Evolutionary conservation across 1,140 invertebrate species (phyloP).

Genomic region (Zaprionus ghesquierei): DNA sequence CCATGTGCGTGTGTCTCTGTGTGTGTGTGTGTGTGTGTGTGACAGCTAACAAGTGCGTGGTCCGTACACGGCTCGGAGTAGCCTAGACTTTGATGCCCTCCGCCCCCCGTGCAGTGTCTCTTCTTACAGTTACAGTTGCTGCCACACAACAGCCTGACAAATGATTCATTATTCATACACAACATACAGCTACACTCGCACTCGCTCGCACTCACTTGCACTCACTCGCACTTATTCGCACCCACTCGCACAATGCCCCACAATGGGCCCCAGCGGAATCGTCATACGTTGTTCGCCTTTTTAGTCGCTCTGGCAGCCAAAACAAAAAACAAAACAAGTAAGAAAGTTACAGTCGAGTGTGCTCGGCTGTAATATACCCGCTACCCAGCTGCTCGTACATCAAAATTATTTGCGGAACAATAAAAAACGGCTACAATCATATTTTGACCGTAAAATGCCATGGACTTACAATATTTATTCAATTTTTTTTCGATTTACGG

Average conservation of each 20-base stretch:
- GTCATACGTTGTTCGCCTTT: constrained; percentile 34
- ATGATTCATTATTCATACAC: constrained; percentile 78
- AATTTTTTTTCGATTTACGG: too few relatives aligned
- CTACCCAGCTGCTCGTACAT: too few relatives aligned
- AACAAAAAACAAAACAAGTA: constrained; percentile 46
- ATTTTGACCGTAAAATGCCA: too few relatives aligned
- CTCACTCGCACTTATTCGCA: constrained; percentile 15
- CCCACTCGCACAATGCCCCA: constrained; percentile 19
- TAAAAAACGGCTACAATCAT: too few relatives aligned
- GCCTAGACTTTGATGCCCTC: constrained; percentile 35
- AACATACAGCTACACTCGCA: constrained; percentile 20
- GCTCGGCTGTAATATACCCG: too few relatives aligned
- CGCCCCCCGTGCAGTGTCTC: constrained; percentile 57
- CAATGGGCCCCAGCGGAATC: constrained; percentile 65
- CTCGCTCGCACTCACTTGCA: constrained; percentile 6
- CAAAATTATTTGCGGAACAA: too few relatives aligned
- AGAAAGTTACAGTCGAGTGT: too few relatives aligned
- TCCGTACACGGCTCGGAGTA: constrained; percentile 16
- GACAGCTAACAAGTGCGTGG: constrained; percentile 48
- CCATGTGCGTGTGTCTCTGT: background rate
- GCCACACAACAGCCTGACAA: constrained; percentile 58
- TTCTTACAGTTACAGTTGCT: constrained; percentile 21
- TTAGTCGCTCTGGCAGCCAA: constrained; percentile 42
- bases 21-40: constrained; percentile 17
- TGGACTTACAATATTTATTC: too few relatives aligned